A percentile compares a stretch with the other conserved stretches of the same genome.
Evolutionary conservation across 2,113 vertebrate species (phyloP).

Genomic region (Setophaga kirtlandii): DNA sequence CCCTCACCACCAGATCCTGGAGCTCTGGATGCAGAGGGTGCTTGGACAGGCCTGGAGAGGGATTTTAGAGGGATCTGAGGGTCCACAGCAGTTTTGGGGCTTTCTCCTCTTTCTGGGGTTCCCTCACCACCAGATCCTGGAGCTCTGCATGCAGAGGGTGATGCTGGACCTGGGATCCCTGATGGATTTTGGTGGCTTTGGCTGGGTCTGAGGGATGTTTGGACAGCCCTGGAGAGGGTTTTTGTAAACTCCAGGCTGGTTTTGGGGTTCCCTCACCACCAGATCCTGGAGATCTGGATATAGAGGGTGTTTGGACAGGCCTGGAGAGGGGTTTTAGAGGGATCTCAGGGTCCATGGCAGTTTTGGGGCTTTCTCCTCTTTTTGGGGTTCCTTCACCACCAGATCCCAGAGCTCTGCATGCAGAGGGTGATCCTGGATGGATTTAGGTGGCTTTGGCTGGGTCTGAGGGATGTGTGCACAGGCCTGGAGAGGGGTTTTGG

Average conservation of each 20-base stretch:
- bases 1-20: not conserved
- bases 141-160: not conserved
- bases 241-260: too few species aligned
- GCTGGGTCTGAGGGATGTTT: too few species aligned
- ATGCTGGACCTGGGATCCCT: not conserved
- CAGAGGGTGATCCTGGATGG: not conserved
- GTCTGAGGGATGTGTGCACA: too few species aligned
- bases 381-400: not conserved
- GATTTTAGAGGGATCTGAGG: too few species aligned
- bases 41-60: too few species aligned
- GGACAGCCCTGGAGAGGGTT: not conserved
- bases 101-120: not conserved
- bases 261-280: not conserved
- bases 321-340: too few species aligned
- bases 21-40: too few species aligned
- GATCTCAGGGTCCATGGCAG: not conserved
- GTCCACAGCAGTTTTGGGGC: too few species aligned
- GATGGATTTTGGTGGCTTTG: not conserved
- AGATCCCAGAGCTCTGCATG: too few species aligned
- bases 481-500: too few species aligned
- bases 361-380: not conserved
- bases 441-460: not conserved
- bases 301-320: too few species aligned
- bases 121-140: not conserved
- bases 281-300: too few species aligned